Evolutionary conservation across 35 echinoderm and acorn worm genomes (phyloP).

Genomic region (Anneissia japonica): DNA sequence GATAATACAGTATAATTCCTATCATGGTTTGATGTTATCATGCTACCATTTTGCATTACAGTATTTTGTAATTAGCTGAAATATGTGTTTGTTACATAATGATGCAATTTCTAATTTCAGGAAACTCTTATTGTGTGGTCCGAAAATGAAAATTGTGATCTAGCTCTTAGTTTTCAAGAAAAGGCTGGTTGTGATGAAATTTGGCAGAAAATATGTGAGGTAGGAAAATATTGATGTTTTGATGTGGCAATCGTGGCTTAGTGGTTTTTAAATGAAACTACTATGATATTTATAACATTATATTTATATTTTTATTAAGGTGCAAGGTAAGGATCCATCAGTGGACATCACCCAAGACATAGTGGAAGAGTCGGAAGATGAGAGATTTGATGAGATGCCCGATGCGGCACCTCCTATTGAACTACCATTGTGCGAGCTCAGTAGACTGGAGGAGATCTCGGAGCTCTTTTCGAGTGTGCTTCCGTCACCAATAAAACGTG

Average conservation of each 20-base stretch:
- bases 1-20: no score
- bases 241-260: no score
- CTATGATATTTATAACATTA: no score
- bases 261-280: no score
- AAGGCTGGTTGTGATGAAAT: slow-evolving; percentile 98
- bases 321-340: slow-evolving; percentile 94
- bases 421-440: slow-evolving; percentile 89
- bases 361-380: slow-evolving; percentile 96
- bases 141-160: slow-evolving; percentile 96
- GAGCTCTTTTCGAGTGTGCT: slow-evolving; percentile 84
- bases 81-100: background rate
- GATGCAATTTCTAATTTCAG: slow-evolving; percentile 24
- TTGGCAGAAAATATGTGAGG: slow-evolving; percentile 95
- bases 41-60: no score
- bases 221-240: slow-evolving; percentile 19
- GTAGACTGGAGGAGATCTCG: slow-evolving; percentile 90
- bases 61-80: background rate
- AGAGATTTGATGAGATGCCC: slow-evolving; percentile 88
- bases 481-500: slow-evolving; percentile 70
- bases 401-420: slow-evolving; percentile 93
- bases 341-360: slow-evolving; percentile 98
- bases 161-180: slow-evolving; percentile 98
- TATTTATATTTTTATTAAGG: slow-evolving; percentile 37
- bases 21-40: no score
- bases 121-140: slow-evolving; percentile 98